Evolutionary conservation across 2,113 vertebrate species (phyloP), one percentile per base, ranked within the genome.

Genomic region (Cromileptes altivelis): DNA sequence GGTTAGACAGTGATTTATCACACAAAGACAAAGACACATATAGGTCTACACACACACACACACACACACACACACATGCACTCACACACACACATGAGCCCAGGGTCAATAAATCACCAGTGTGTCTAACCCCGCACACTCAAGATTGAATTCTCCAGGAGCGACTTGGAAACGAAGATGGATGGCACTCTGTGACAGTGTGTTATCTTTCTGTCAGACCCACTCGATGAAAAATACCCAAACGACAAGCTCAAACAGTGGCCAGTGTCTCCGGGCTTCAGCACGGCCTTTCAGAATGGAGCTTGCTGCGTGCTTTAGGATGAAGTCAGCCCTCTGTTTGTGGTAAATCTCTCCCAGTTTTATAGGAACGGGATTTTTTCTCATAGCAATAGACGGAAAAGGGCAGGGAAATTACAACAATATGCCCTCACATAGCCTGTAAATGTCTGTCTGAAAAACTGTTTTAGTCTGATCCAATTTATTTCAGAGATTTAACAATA

Each of bases 1-100:
- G 75, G 83, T 75, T 33, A 69, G 92, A 91, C 92, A 89, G 90
- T 93, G 92, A 94, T 94, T 92, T 92, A 94, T 94, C 80, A 47
- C 88, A 69, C 55, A 25, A 70, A 77, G 79, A 93, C 92, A 94
- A 93, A 93, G 89, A 81, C 86, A 73, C 62, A 75, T 69, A 80
- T 82, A 81, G 50, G 33, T 69, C 67, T 33, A 25, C 67, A 74
- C 82, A 75, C 68, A 78, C 81, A 88, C 47, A 81, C 89, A 3
- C 42, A 90, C 33, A 7, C 84, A 77, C 80, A 11, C 80, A 82
- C 81, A 61, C 79, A 72, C 73, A 88, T 30, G 11, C 42, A 90
- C 33, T 37, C 84, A 77, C 80, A 11, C 80, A 82, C 81, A 61
- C 79, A 72, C 73, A 88, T 30, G 56, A 75, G 62, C 78, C 49